phyloP scores from a whole-genome alignment of 2,113 vertebrate genomes.

The Nyctibius bracteatus region DNA sequence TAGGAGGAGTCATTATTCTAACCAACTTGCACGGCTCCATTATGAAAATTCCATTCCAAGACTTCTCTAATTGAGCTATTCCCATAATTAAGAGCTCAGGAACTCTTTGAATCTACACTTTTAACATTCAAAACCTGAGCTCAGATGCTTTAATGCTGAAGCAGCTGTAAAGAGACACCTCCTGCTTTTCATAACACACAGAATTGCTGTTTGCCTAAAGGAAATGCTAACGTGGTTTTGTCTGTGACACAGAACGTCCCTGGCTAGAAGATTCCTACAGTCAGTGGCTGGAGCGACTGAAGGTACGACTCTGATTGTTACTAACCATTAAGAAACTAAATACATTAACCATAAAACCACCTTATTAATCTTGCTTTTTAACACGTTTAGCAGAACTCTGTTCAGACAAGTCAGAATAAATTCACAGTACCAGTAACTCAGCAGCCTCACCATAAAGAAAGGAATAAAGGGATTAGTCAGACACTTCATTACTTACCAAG shows the following conservation, averaged over 20 bases:
- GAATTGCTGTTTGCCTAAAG: background rate
- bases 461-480: background rate
- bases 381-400: background rate
- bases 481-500: background rate
- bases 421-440: background rate
- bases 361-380: background rate
- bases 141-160: background rate
- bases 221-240: background rate
- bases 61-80: background rate
- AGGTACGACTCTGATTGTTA: constrained; percentile 67
- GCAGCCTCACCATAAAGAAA: background rate
- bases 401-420: background rate
- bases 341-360: background rate
- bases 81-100: background rate
- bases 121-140: background rate
- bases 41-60: background rate
- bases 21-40: rapidly evolving
- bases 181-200: background rate
- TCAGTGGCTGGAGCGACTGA: constrained; percentile 87
- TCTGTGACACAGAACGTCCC: constrained; percentile 80
- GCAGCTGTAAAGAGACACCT: background rate
- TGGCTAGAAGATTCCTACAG: constrained; percentile 92
- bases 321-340: background rate
- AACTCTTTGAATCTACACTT: background rate
- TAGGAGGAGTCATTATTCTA: rapidly evolving